A percentile compares a stretch with the other conserved stretches of the same genome.
phyloP scores from a whole-genome alignment of 1,140 invertebrate species.

The Himalopsyche phryganea region DNA sequence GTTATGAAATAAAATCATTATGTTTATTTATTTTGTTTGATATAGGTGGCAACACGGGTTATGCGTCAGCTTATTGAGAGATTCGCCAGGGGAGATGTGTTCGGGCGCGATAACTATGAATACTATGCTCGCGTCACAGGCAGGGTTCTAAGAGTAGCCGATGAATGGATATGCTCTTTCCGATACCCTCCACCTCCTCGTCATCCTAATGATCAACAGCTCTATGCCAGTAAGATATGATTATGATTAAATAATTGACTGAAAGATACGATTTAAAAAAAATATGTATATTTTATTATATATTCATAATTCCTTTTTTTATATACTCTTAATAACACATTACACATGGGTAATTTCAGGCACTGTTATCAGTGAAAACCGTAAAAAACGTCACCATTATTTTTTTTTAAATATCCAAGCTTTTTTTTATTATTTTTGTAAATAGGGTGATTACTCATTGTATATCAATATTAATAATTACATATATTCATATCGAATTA shows the following conservation, averaged over 20 bases:
- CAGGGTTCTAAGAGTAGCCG: conserved; percentile 83
- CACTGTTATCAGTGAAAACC: no score
- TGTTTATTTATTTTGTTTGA: no score
- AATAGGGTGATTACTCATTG: no score
- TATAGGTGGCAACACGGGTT: conserved; percentile 83
- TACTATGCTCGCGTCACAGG: conserved; percentile 96
- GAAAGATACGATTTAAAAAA: background rate
- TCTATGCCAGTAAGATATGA: conserved; percentile 67
- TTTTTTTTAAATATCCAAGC: no score
- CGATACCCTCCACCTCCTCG: conserved; percentile 79
- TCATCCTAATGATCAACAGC: conserved; percentile 50
- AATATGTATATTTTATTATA: no score
- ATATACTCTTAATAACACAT: background rate
- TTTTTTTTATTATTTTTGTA: no score
- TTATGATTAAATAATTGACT: background rate
- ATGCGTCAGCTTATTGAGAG: conserved; percentile 96
- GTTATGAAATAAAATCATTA: no score
- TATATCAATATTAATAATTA: no score
- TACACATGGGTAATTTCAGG: no score
- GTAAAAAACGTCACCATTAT: no score
- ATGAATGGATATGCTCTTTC: conserved; percentile 93
- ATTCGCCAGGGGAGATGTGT: conserved; percentile 92
- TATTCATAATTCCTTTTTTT: no score
- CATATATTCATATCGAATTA: no score
- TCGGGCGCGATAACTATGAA: conserved; percentile 94